Conservation (phyloP, 1,140 invertebrate genomes). For the Teleogryllus occipitalis region DNA sequence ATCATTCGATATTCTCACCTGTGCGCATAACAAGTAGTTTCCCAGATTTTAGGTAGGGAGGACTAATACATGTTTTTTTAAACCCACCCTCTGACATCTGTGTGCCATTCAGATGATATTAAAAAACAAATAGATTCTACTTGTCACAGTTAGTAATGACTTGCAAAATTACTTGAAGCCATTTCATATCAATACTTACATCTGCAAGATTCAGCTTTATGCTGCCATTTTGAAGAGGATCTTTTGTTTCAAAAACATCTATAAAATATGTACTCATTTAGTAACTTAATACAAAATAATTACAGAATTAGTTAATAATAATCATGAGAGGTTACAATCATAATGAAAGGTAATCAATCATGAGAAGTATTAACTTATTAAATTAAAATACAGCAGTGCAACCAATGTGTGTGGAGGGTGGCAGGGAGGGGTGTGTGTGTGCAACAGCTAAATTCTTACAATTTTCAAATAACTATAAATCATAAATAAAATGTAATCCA, state of each 20-base stretch:
- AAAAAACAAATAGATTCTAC: too few species aligned
- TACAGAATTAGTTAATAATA: background rate
- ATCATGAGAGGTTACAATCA: background rate
- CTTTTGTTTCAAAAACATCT: slow-evolving; percentile 74
- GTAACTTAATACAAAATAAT: background rate
- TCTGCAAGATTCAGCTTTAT: slow-evolving; percentile 72
- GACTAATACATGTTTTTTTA: slow-evolving; percentile 9
- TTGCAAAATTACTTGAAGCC: slow-evolving; percentile 8
- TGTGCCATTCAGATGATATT: too few species aligned
- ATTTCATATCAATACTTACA: slow-evolving; percentile 40
- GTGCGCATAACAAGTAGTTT: slow-evolving; percentile 1
- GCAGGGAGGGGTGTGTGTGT: too few species aligned
- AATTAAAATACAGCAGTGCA: too few species aligned
- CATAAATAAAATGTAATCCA: too few species aligned
- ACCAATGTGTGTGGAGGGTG: too few species aligned
- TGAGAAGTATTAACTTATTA: too few species aligned
- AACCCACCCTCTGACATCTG: background rate
- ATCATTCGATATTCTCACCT: background rate
- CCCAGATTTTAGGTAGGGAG: background rate
- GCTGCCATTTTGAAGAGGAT: slow-evolving; percentile 70
- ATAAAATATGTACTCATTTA: slow-evolving; percentile 30
- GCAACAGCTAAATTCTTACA: too few species aligned
- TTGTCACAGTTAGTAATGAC: slow-evolving; percentile 9
- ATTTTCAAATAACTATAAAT: too few species aligned
- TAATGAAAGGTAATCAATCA: background rate